Conservation (phyloP, 2,113 vertebrate species). For the Erinaceus europaeus region DNA sequence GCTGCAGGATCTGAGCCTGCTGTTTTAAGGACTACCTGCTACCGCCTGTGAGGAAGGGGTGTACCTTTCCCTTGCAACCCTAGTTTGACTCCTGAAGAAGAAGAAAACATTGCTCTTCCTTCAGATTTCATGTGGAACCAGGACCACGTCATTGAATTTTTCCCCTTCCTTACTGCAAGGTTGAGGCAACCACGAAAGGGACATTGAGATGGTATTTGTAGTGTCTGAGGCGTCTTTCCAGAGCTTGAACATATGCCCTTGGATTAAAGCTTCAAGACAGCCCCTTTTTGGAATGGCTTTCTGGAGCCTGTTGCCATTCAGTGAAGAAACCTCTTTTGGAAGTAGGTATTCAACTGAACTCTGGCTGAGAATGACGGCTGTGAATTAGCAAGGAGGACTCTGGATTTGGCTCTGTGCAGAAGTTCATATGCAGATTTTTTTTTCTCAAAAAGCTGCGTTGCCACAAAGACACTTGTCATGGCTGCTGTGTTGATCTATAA, state of each 20-base stretch:
- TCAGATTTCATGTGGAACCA: slow-evolving; percentile 26
- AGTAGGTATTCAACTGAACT: slow-evolving; percentile 64
- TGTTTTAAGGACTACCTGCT: neutral
- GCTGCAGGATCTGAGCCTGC: slow-evolving; percentile 15
- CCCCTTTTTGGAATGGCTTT: slow-evolving; percentile 51
- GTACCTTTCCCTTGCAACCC: slow-evolving; percentile 19
- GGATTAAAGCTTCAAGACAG: slow-evolving; percentile 53
- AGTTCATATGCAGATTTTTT: slow-evolving; percentile 38
- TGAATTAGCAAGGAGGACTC: slow-evolving; percentile 8
- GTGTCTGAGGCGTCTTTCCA: slow-evolving; percentile 57
- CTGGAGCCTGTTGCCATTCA: slow-evolving; percentile 48
- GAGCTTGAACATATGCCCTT: slow-evolving; percentile 59
- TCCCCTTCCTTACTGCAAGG: slow-evolving; percentile 48
- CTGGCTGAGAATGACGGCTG: slow-evolving; percentile 52
- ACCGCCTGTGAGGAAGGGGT: neutral
- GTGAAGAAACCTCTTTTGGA: slow-evolving; percentile 67
- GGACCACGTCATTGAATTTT: slow-evolving; percentile 32
- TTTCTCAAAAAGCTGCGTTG: slow-evolving; percentile 42
- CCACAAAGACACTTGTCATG: slow-evolving; percentile 70
- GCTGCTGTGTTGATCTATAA: slow-evolving; percentile 66
- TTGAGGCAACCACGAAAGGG: slow-evolving; percentile 38
- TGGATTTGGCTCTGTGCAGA: slow-evolving; percentile 1
- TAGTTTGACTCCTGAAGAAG: slow-evolving; percentile 47
- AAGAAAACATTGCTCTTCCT: slow-evolving; percentile 2
- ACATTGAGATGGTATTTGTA: slow-evolving; percentile 24